A percentile compares a stretch with the other conserved stretches of the same genome.
These are phyloP conservation scores for Chaetodon trifasciatus DNA, from an alignment of 2,797 vertebrate genomes.

Conservation along the genomic window DNA sequence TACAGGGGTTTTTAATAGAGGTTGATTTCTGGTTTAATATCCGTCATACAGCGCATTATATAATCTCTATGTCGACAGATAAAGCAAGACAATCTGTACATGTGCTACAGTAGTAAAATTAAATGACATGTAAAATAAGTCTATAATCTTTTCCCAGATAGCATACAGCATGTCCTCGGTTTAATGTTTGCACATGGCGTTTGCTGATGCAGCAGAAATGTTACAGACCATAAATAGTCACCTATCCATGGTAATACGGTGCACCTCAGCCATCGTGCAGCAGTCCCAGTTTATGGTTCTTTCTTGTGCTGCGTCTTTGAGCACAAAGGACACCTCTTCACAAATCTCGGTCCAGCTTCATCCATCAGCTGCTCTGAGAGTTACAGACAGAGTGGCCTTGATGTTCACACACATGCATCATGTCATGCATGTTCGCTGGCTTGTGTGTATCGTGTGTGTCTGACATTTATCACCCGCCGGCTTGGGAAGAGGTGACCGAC, in stretches of 20 bases:
- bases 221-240: slow-evolving; percentile 67
- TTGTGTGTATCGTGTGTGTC: slow-evolving; percentile 8
- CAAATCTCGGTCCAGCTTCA: slow-evolving; percentile 54
- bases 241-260: slow-evolving; percentile 55
- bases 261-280: slow-evolving; percentile 49
- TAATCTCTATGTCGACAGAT: slow-evolving; percentile 46
- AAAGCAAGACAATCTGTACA: slow-evolving; percentile 39
- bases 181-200: slow-evolving; percentile 52
- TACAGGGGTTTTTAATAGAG: slow-evolving; percentile 24
- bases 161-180: slow-evolving; percentile 38
- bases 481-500: slow-evolving; percentile 28
- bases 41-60: slow-evolving; percentile 31
- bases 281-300: slow-evolving; percentile 61
- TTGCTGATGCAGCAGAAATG: slow-evolving; percentile 70
- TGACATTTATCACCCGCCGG: slow-evolving; percentile 43
- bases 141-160: slow-evolving; percentile 37
- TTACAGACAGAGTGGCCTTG: slow-evolving; percentile 45
- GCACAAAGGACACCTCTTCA: slow-evolving; percentile 68
- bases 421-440: slow-evolving; percentile 6
- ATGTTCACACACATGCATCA: slow-evolving; percentile 6
- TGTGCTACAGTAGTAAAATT: slow-evolving; percentile 54
- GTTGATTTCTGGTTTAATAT: slow-evolving; percentile 38
- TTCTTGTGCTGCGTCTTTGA: slow-evolving; percentile 62
- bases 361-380: slow-evolving; percentile 47
- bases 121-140: slow-evolving; percentile 64